Base-by-base conservation (phyloP, 1,140 invertebrate genomes). In the Cephus cinctus region DNA sequence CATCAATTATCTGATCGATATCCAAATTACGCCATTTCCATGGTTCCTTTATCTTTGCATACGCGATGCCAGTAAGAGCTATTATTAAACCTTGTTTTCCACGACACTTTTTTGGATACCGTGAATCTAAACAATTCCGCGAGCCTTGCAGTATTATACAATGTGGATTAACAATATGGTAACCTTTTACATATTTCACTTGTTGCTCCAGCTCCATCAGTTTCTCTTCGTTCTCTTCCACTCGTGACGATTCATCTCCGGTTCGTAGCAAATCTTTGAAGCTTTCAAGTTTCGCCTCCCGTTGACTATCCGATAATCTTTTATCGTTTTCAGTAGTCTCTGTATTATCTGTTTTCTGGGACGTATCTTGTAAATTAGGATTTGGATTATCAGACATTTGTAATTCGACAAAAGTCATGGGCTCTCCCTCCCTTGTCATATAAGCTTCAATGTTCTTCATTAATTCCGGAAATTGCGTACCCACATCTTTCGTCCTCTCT, bases 21-120 rank as follows among this genome's bases (percentile, higher is more conserved):
- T 73, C 63, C 3, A 40, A 16, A 34, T 47, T 66, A 22, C 48
- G 44, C 73, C 73, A 77, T 0, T 44, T 16, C 1, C 21, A 44
- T 4, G 62, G 40, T 9, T 57, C 9, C 4, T 64, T 69, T 3
- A 65, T 19, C 48, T 50, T 65, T 2, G 55, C 61, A 9, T 60
- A 54, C 2, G 56, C 31, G 4, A 77, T 35, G 0, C 54, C 63
- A 0, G 50, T 50, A 11, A 73, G 23, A 3, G 61, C 63, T 0
- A 59, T 47, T 12, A 62, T 45, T 11, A 69, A 40, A 20, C 70
- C 70, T 40, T 71, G 70, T 15, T 52, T 56, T 2, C 71, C 72
- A 14, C 61, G 56, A n/a, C 43, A 43, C 3, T n/a, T 19, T 5
- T 46, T 32, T 1, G 25, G 6, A 41, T 56, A 69, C 5, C 54